These are phyloP conservation scores for Epizoanthus stellaris DNA, from an alignment of 92 coral and sea anemone genomes.

Conservation along the genomic window DNA sequence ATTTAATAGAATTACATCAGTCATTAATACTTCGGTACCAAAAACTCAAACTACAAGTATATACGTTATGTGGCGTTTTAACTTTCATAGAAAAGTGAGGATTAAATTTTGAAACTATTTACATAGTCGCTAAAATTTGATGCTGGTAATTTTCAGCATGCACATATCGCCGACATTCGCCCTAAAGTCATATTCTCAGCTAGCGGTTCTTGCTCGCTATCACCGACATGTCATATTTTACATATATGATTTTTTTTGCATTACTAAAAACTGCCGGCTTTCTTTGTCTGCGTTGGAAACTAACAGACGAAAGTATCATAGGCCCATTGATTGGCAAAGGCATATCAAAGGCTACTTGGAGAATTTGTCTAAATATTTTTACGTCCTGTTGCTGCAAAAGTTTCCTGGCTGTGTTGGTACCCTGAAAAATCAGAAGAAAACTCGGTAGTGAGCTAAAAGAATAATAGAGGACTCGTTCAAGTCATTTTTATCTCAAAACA, in stretches of 20 bases:
- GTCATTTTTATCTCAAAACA: too few relatives aligned
- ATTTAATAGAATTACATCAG: slow-evolving; percentile 64
- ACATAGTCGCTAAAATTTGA: neutral
- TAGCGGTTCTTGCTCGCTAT: neutral
- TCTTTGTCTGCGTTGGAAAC: slow-evolving; percentile 6
- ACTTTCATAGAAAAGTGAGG: neutral
- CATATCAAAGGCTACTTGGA: too few relatives aligned
- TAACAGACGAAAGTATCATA: neutral
- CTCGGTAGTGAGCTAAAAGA: too few relatives aligned
- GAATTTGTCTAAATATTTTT: too few relatives aligned
- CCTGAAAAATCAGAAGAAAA: too few relatives aligned
- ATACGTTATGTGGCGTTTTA: neutral
- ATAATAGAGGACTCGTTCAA: too few relatives aligned
- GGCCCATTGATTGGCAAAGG: too few relatives aligned
- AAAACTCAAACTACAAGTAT: slow-evolving; percentile 45
- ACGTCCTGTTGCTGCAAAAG: too few relatives aligned
- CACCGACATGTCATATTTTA: neutral
- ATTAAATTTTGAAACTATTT: neutral
- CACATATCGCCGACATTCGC: slow-evolving; percentile 6
- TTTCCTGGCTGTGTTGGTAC: too few relatives aligned
- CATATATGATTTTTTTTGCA: neutral
- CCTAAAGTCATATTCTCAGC: slow-evolving; percentile 15
- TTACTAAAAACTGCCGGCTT: neutral
- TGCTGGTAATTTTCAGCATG: neutral
- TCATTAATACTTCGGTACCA: slow-evolving; percentile 42